Conservation (phyloP, 2,888 invertebrate species). For the Philhelius pedissequus region DNA sequence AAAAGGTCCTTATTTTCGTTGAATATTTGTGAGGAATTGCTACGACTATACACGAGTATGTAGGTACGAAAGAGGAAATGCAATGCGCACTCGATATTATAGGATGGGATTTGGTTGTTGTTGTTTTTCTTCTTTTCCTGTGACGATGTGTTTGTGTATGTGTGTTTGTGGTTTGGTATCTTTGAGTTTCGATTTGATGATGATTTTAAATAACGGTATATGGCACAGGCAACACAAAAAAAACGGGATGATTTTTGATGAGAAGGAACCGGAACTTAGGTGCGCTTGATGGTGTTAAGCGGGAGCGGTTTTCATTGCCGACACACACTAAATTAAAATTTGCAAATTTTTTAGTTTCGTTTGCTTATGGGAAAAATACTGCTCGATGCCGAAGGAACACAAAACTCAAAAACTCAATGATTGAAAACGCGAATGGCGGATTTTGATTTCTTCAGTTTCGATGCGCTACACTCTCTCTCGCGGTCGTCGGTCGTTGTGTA, state of each 20-base stretch:
- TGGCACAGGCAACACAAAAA: not conserved
- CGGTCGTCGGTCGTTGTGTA: conserved; percentile 48
- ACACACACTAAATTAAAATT: not conserved
- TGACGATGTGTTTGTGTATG: not conserved
- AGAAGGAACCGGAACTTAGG: not conserved
- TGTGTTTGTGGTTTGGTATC: conserved; percentile 10
- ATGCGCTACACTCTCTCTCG: conserved; percentile 51
- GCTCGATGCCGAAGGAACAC: conserved; percentile 39
- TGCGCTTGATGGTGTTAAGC: conserved; percentile 43
- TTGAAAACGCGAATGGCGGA: conserved; percentile 68
- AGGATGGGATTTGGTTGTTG: conserved; percentile 5
- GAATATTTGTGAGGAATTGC: not conserved
- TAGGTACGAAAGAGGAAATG: conserved; percentile 43
- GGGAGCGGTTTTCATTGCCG: conserved; percentile 38
- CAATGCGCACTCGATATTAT: conserved; percentile 68
- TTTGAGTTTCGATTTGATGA: conserved; percentile 13
- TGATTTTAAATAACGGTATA: not conserved
- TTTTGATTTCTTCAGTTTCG: conserved; percentile 20
- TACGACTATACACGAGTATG: no score
- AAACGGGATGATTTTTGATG: not conserved
- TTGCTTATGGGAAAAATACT: not conserved
- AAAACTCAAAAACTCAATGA: conserved; percentile 58
- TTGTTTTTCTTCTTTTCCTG: not conserved
- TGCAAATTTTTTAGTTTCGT: not conserved
- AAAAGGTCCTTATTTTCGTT: conserved; percentile 1